A percentile compares a stretch with the other conserved stretches of the same genome.
These are phyloP conservation scores for Leptobrachium ailaonicum DNA, from an alignment of 2,113 vertebrate genomes.

Conservation along the genomic window DNA sequence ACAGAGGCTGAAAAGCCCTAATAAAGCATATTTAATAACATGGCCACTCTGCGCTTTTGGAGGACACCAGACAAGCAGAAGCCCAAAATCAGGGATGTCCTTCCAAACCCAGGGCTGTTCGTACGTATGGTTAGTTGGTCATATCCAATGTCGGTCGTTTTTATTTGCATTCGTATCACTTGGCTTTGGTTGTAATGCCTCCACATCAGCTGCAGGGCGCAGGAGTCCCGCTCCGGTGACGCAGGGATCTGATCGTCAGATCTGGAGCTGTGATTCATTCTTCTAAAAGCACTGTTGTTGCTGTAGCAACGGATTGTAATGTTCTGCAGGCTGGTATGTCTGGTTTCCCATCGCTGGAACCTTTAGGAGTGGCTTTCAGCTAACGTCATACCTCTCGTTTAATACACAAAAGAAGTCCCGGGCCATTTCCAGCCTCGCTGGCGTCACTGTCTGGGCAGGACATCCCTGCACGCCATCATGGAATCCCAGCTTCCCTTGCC, in stretches of 20 bases:
- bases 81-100: too few relatives aligned
- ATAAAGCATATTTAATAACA: too few relatives aligned
- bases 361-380: not conserved
- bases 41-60: too few relatives aligned
- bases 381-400: not conserved
- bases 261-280: not conserved
- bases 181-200: not conserved
- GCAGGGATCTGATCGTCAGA: not conserved
- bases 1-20: too few relatives aligned
- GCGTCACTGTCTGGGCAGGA: constrained; percentile 1
- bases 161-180: too few relatives aligned
- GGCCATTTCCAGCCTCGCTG: too few relatives aligned
- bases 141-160: too few relatives aligned
- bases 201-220: not conserved
- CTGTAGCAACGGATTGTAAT: constrained; percentile 11
- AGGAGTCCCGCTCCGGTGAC: not conserved
- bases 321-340: not conserved
- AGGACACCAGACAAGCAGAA: too few relatives aligned
- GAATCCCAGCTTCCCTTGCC: not conserved
- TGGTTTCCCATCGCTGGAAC: not conserved
- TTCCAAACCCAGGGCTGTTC: too few relatives aligned
- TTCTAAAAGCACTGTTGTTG: not conserved
- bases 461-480: constrained; percentile 16
- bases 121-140: too few relatives aligned
- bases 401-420: not conserved